phyloP scores from a whole-genome alignment of 1,140 invertebrate genomes.

The Maniola jurtina region DNA sequence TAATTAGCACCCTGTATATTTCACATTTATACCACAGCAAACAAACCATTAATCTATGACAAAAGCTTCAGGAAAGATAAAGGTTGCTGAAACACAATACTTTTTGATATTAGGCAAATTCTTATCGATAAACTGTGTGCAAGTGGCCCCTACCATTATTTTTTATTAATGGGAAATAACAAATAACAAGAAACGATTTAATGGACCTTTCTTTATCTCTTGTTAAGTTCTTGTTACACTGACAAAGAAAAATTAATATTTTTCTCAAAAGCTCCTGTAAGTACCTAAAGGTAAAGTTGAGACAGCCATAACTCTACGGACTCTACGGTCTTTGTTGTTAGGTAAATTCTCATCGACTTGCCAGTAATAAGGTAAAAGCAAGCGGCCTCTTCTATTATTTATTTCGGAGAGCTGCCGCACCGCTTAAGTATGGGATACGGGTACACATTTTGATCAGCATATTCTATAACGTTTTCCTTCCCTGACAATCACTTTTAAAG shows the following conservation, averaged over 20 bases:
- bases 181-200: too few relatives aligned
- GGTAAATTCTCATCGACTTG: slow-evolving; percentile 48
- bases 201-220: too few relatives aligned
- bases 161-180: neutral
- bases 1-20: neutral
- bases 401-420: neutral
- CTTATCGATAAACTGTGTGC: slow-evolving; percentile 36
- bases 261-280: too few relatives aligned
- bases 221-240: too few relatives aligned
- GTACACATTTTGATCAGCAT: neutral
- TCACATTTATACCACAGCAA: slow-evolving; percentile 33
- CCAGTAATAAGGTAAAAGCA: slow-evolving; percentile 30
- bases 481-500: neutral
- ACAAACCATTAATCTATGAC: slow-evolving; percentile 52
- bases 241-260: too few relatives aligned
- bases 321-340: slow-evolving; percentile 50
- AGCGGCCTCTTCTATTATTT: neutral
- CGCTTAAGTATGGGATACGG: neutral
- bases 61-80: slow-evolving; percentile 45
- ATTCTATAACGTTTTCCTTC: neutral
- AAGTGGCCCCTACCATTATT: neutral
- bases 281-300: too few relatives aligned
- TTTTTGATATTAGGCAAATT: slow-evolving; percentile 49
- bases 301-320: neutral
- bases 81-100: slow-evolving; percentile 41